phyloP scores from a whole-genome alignment of 2,797 vertebrate genomes.

The Ctenosaura bakeri region DNA sequence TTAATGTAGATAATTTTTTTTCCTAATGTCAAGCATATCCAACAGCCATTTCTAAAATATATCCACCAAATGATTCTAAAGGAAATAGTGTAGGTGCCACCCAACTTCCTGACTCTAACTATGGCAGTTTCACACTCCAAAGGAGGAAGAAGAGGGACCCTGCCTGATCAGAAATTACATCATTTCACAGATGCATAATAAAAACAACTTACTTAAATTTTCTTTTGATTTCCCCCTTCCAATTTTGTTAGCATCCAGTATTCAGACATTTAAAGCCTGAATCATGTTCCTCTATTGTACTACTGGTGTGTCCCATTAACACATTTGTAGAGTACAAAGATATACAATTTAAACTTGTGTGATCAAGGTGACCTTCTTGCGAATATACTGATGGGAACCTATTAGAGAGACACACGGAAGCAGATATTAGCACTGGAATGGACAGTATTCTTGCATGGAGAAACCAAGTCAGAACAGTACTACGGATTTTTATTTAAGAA shows the following conservation, averaged over 20 bases:
- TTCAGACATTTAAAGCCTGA: not conserved
- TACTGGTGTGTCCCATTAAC: not conserved
- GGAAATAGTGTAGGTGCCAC: not conserved
- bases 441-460: conserved; percentile 18
- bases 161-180: not conserved
- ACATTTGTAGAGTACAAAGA: not conserved
- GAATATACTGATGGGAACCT: not conserved
- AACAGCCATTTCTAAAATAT: not conserved
- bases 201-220: not conserved
- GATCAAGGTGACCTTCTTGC: not conserved
- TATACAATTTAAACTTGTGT: not conserved
- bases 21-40: not conserved
- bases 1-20: not conserved
- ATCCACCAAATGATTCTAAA: not conserved
- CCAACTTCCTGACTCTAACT: not conserved
- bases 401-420: not conserved
- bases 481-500: conserved; percentile 67
- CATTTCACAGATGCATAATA: not conserved
- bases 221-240: not conserved
- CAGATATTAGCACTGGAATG: not conserved
- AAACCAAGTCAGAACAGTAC: conserved; percentile 36
- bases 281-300: not conserved
- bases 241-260: not conserved
- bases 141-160: not conserved
- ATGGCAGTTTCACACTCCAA: not conserved